These are phyloP conservation scores for Distichodus sexfasciatus DNA, from an alignment of 2,797 vertebrate genomes.

Conservation along the genomic window DNA sequence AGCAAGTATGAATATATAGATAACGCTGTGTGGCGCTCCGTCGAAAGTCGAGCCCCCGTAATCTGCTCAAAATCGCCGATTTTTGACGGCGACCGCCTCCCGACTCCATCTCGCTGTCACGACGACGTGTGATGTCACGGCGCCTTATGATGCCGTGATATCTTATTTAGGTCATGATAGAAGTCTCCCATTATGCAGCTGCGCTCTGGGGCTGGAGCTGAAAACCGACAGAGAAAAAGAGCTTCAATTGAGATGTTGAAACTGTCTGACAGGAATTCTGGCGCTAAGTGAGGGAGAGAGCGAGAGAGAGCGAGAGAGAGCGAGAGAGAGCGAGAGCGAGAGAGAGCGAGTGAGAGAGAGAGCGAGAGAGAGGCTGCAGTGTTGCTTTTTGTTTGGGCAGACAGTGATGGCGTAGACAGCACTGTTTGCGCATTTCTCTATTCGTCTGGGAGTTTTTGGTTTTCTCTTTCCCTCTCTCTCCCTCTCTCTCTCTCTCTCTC, in stretches of 20 bases:
- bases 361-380: constrained; percentile 76
- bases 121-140: constrained; percentile 8
- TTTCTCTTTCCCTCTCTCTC: constrained; percentile 67
- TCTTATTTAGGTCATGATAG: constrained; percentile 79
- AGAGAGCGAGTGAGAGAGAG: constrained; percentile 49
- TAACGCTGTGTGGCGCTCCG: neutral
- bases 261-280: constrained; percentile 70
- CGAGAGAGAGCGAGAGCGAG: constrained; percentile 61
- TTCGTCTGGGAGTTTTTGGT: constrained; percentile 76
- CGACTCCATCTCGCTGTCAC: constrained; percentile 45
- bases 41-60: too few relatives aligned
- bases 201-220: constrained; percentile 58
- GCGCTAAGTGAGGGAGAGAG: constrained; percentile 23
- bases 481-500: constrained; percentile 56
- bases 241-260: constrained; percentile 74
- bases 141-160: constrained; percentile 62
- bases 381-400: constrained; percentile 78
- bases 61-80: constrained; percentile 26
- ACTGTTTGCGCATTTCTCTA: constrained; percentile 70
- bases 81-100: constrained; percentile 20
- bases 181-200: constrained; percentile 71
- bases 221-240: constrained; percentile 60
- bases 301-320: constrained; percentile 29
- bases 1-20: too few relatives aligned
- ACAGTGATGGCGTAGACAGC: constrained; percentile 64